phyloP scores from a whole-genome alignment of 2,888 invertebrate genomes.

The Amaurobius ferox region DNA sequence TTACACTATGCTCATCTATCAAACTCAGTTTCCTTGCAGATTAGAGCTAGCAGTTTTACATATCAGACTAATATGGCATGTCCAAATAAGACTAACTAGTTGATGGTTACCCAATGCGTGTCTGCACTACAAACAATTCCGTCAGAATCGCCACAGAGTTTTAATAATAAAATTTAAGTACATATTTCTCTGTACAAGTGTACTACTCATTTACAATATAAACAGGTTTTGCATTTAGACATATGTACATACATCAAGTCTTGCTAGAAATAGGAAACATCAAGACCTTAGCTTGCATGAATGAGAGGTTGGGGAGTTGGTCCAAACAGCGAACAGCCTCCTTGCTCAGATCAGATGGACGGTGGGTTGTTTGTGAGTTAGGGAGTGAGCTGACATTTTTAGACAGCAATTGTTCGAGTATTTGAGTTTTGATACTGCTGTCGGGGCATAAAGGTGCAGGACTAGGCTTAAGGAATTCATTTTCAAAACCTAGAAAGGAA shows the following conservation, averaged over 20 bases:
- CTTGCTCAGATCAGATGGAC: slow-evolving; percentile 74
- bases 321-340: slow-evolving; percentile 77
- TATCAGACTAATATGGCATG: no score
- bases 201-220: slow-evolving; percentile 44
- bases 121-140: neutral
- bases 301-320: slow-evolving; percentile 77
- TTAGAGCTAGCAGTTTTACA: no score
- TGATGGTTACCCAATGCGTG: neutral
- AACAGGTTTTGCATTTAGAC: slow-evolving; percentile 31
- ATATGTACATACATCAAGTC: slow-evolving; percentile 54
- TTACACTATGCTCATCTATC: no score
- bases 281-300: slow-evolving; percentile 78
- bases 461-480: slow-evolving; percentile 75
- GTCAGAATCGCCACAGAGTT: neutral
- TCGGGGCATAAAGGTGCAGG: slow-evolving; percentile 61
- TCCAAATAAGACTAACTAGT: neutral
- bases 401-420: slow-evolving; percentile 76
- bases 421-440: slow-evolving; percentile 38
- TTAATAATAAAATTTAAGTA: slow-evolving; percentile 35
- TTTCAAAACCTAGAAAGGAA: slow-evolving; percentile 75
- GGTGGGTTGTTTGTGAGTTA: slow-evolving; percentile 32
- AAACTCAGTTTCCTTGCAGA: no score
- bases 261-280: slow-evolving; percentile 77
- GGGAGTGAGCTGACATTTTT: slow-evolving; percentile 75
- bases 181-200: slow-evolving; percentile 50